phyloP scores from a whole-genome alignment of 2,797 vertebrate genomes.

The Lepilemur septentrionalis region DNA sequence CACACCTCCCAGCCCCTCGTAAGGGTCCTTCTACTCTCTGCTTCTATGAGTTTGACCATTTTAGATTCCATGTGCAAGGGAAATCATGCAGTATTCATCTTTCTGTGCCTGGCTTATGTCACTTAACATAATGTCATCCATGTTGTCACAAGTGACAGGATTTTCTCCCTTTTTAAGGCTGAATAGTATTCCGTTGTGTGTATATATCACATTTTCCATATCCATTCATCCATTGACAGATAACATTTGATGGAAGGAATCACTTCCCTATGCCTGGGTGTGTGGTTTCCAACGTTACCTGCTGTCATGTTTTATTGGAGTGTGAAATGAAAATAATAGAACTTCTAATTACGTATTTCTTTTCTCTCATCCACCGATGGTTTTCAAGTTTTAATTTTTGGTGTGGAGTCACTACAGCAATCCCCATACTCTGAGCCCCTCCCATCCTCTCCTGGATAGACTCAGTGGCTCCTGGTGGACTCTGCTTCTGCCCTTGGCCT shows the following conservation, averaged over 20 bases:
- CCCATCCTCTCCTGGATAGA: background rate
- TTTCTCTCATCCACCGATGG: background rate
- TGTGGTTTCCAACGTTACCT: rapidly evolving
- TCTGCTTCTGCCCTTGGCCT: background rate
- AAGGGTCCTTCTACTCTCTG: background rate
- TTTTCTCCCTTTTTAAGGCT: background rate
- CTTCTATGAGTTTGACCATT: background rate
- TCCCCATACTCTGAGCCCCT: background rate
- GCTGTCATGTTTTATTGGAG: background rate
- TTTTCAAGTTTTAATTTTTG: background rate
- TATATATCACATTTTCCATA: background rate
- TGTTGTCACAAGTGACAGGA: background rate
- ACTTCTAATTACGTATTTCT: background rate
- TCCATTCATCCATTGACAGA: background rate
- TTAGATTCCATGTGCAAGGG: background rate
- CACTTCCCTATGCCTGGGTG: background rate
- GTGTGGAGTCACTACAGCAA: background rate
- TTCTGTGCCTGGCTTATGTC: background rate
- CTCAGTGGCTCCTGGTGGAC: rapidly evolving
- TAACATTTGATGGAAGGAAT: background rate
- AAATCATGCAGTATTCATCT: background rate
- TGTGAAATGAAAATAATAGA: background rate
- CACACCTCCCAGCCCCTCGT: background rate
- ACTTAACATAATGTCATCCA: background rate
- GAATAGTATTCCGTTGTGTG: background rate